Conservation (phyloP, 2,113 vertebrate genomes). For the Cololabis saira region DNA sequence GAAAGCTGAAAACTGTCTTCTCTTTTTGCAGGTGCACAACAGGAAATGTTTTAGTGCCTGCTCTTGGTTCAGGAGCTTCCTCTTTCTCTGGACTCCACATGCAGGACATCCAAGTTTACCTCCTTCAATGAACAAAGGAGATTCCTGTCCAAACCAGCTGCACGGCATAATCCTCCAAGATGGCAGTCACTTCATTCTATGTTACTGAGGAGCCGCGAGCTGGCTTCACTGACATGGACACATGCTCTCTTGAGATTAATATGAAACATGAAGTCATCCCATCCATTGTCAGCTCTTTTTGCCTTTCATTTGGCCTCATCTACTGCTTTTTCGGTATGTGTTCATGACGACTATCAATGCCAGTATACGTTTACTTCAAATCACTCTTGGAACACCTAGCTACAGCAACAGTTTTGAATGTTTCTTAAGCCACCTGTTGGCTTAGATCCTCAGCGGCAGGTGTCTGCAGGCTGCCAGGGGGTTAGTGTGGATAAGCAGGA, state of each 20-base stretch:
- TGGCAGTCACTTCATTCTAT: constrained; percentile 73
- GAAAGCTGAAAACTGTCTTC: constrained; percentile 5
- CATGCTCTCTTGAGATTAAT: constrained; percentile 79
- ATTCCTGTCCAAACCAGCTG: constrained; percentile 24
- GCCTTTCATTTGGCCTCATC: constrained; percentile 86
- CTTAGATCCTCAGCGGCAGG: constrained; percentile 37
- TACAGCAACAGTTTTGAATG: constrained; percentile 13
- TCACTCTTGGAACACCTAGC: neutral
- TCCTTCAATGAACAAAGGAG: constrained; percentile 43
- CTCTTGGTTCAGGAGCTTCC: constrained; percentile 40
- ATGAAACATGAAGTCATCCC: constrained; percentile 83
- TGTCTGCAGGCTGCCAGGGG: constrained; percentile 53
- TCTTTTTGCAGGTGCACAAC: constrained; percentile 61
- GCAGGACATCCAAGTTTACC: neutral
- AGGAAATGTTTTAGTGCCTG: constrained; percentile 52
- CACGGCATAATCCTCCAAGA: constrained; percentile 54
- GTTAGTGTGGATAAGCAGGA: constrained; percentile 63
- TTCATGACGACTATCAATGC: neutral
- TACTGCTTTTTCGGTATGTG: constrained; percentile 89
- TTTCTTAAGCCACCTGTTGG: constrained; percentile 36
- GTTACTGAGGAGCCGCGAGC: constrained; percentile 72
- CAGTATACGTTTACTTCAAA: neutral
- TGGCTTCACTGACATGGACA: constrained; percentile 57
- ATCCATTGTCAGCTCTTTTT: constrained; percentile 82
- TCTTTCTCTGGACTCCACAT: constrained; percentile 38